Base-by-base conservation (phyloP, 2,888 invertebrate species). In the Glomeris marginata region DNA sequence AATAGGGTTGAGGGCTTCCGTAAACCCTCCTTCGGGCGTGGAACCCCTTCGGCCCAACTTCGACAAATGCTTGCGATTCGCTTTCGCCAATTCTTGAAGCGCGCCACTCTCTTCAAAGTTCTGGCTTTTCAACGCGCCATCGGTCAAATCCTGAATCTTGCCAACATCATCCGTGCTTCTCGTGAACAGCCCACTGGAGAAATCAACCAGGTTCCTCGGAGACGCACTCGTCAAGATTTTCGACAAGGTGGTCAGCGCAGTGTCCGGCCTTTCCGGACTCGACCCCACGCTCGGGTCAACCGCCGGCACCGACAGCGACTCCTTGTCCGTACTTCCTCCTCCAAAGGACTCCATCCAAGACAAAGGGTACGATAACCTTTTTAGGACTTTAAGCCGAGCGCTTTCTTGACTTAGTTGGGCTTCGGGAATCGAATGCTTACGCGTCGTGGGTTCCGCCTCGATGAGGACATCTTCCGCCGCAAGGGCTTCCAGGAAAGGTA, bases 141-240 rank as follows among this genome's bases (percentile, higher is more conserved):
- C 22, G 10, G 21, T 13, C 18, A 35, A 13, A 16, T 43, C 40
- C 37, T 42, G 18, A 10, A 38, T 28, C 22, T 47, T 21, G 67
- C 81, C 81, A 69, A 78, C 78, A 74, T 86, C 86, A 74, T 87
- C 87, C 69, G 86, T 86, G 64, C 86, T 87, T 75, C 86, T 86
- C 76, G 80, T 75, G 77, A 91, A 88, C 70, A 90, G 77, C 71
- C 90, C 90, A 65, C 87, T 84, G 71, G 91, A 87, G 74, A 92
- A 85, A 77, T 91, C 91, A 71, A 90, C 90, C 77, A 92, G 78
- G 77, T 86, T 86, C 74, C 87, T 86, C 66, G 87, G 87, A 66
- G 87, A 87, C 5, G 58, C 53, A 74, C 86, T 86, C 45, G 55
- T 38, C 40, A 47, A 28, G n/a, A 50, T 47, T 41, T 47, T 53